Conservation (phyloP, 2,797 vertebrate genomes). For the Nothura maculosa region DNA sequence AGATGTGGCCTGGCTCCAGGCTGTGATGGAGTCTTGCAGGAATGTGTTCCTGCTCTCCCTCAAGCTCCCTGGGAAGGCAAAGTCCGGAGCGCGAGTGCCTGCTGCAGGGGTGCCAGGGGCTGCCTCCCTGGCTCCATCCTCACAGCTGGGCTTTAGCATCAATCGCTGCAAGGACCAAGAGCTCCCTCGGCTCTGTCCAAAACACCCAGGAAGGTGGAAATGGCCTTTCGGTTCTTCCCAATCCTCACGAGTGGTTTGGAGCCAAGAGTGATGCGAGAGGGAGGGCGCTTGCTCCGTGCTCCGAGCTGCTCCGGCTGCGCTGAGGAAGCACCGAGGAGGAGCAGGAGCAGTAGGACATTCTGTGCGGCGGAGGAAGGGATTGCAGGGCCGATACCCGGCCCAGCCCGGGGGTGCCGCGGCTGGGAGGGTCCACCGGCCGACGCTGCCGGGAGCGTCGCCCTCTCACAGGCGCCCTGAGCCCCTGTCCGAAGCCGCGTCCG, state of each 20-base stretch:
- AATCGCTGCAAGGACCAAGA: not conserved
- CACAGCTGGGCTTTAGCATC: not conserved
- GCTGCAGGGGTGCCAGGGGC: not conserved
- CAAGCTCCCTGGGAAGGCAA: accelerated
- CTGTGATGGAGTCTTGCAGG: not conserved
- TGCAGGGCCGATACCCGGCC: too few species aligned
- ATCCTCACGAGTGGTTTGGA: not conserved
- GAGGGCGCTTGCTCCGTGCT: not conserved
- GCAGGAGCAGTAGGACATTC: too few species aligned
- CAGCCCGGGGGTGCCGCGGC: too few species aligned
- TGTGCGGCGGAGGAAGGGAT: too few species aligned
- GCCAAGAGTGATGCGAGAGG: not conserved
- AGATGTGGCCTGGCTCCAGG: too few species aligned
- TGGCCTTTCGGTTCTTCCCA: not conserved
- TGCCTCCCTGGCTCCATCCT: accelerated
- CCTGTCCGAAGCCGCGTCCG: not conserved
- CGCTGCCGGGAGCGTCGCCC: not conserved
- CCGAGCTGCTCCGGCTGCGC: not conserved
- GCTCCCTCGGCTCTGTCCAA: not conserved
- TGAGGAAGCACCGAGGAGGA: not conserved
- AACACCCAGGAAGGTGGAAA: not conserved
- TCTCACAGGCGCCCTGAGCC: accelerated
- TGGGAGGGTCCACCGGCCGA: not conserved
- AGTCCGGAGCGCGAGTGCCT: not conserved
- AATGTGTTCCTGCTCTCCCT: not conserved